These are phyloP conservation scores for Allacma fusca DNA, from an alignment of 2,888 invertebrate species.

Conservation along the genomic window DNA sequence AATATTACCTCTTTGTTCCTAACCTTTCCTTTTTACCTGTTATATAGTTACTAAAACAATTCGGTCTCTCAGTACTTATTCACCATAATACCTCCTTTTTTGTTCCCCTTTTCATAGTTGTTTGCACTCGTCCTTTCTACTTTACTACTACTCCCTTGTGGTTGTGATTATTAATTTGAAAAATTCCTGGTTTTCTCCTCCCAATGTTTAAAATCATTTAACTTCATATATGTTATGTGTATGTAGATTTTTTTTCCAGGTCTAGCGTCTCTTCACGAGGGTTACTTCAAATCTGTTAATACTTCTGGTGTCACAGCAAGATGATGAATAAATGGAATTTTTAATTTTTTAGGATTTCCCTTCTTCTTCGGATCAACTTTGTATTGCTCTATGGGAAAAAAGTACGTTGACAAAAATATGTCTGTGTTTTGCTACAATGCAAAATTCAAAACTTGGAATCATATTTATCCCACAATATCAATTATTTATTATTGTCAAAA, in stretches of 20 bases:
- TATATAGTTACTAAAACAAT: not conserved
- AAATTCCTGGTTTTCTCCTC: conserved; percentile 36
- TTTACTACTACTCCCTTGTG: conserved; percentile 25
- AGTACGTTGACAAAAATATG: conserved; percentile 60
- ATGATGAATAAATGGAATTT: conserved; percentile 43
- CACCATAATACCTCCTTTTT: conserved; percentile 21
- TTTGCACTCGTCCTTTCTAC: conserved; percentile 36
- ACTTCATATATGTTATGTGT: conserved; percentile 51
- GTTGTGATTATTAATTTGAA: not conserved
- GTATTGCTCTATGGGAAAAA: conserved; percentile 72
- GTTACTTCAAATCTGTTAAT: conserved; percentile 35
- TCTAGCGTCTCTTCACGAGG: conserved; percentile 55
- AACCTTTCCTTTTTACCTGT: conserved; percentile 23
- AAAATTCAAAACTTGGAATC: not conserved
- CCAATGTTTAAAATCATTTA: conserved; percentile 49
- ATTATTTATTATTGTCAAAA: too few species aligned
- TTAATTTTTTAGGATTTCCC: conserved; percentile 44
- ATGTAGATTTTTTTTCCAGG: conserved; percentile 58
- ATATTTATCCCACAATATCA: not conserved
- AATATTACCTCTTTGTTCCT: conserved; percentile 18
- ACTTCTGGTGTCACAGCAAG: conserved; percentile 36
- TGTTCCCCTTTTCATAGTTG: conserved; percentile 26
- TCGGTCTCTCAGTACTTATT: not conserved
- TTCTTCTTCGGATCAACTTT: conserved; percentile 30
- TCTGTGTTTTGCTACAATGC: not conserved